Evolutionary conservation across 2,888 invertebrate species (phyloP), one percentile per base, ranked within the genome.

Genomic region (Athrips mouffetella): DNA sequence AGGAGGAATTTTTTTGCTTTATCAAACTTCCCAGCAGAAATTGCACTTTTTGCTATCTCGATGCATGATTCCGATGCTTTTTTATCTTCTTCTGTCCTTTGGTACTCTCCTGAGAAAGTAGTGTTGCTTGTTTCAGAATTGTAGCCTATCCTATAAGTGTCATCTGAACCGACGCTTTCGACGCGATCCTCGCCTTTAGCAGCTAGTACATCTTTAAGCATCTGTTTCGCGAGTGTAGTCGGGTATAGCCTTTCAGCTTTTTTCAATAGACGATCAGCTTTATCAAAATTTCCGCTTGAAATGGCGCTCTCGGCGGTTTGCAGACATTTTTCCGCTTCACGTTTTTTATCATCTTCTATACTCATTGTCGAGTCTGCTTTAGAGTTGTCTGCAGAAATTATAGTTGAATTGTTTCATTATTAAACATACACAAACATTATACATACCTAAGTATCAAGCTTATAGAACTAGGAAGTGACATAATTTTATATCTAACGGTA

Each of bases 1-100:
- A 90, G 79, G 20, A 95, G 77, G 76, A 94, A 96, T 77, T 94
- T 94, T 62, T 93, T 91, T 2, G 96, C 96, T 67, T 94, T 94
- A 31, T 94, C 94, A 54, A 90, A 80, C 60, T 93, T 92, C 21
- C 93, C 93, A 49, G 91, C 91, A 6, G 87, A 80, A 37, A 95
- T 85, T 65, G 89, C 91, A 62, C 90, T 90, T 65, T 93, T 91
- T 1, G 40, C 40, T 23, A 40, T 40, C 6, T 21, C 25, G 7
- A 40, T 40, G 11, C 40, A 40, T 3, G 21, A 11, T 11, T 13
- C 11, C 6, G 40, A 20, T 13, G 21, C 40, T 23, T 21, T 11
- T 13, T 21, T 21, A 7, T 40, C 40, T n/a, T 40, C 40, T 5
- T 40, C 40, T 13, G 21, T 40, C 8, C 40, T 21, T 25, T 11